Evolutionary conservation across 37 sponge, comb jelly and placozoan genomes (phyloP), one percentile per base, ranked within the genome.

Genomic region (Dysidea cf. avara): DNA sequence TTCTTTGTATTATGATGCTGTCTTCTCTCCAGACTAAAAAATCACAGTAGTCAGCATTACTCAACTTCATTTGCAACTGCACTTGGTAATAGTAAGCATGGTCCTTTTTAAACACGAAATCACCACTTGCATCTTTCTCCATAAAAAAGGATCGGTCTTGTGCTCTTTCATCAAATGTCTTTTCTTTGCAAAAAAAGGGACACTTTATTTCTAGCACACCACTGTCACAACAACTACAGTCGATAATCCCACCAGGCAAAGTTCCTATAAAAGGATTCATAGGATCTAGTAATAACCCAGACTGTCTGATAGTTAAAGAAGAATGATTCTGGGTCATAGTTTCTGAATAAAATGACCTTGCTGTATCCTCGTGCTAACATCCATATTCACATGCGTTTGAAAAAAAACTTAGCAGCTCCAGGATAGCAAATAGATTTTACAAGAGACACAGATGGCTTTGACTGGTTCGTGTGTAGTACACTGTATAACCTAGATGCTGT

Each of bases 81-180:
- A 87, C 81, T 81, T 87, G 88, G 51, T 81, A 81, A 50, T 81
- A 86, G 81, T 86, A 80, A 26, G 77, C 61, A 75, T 87, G 82
- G 34, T 47, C 28, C 14, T 16, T 50, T 2, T 81, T 39, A 20
- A 87, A 54, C 30, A 40, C 21, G 17, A 80, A 20, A 7, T n/a
- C 46, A 43, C 46, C 77, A 39, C 61, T 66, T 16, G 39, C 24
- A 36, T 13, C 51, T 28, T 30, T 38, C 31, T 78, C 33, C 24
- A 80, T 36, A 56, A 48, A 80, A 53, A 80, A 80, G 16, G n/a
- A 32, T 7, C 28, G 29, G 13, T 63, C 53, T 56, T 49, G 25
- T 43, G 76, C 38, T 61, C 37, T 38, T 28, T 76, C 53, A 25
- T 34, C 46, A 43, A 43, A 43, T 43, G 46, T 5, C 9, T 43